These are phyloP conservation scores for Machaerirhynchus nigripectus DNA, from an alignment of 2,113 vertebrate genomes.

Conservation along the genomic window DNA sequence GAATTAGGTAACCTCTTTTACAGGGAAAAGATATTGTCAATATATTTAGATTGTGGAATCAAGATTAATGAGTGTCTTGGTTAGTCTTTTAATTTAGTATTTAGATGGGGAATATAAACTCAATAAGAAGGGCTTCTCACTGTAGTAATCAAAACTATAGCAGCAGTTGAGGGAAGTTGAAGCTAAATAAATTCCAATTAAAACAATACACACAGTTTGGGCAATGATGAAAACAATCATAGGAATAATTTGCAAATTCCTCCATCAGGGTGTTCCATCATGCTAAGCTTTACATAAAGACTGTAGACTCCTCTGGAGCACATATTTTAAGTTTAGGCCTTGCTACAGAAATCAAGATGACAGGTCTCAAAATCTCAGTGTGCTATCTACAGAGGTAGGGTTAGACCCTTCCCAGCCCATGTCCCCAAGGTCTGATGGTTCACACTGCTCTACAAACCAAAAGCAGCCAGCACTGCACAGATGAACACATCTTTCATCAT, in stretches of 20 bases:
- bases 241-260: not conserved
- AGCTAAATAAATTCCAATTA: not conserved
- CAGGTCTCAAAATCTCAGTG: not conserved
- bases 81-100: not conserved
- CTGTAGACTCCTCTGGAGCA: not conserved
- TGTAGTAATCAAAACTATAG: not conserved
- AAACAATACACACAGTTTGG: not conserved
- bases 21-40: not conserved
- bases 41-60: not conserved
- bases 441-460: not conserved
- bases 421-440: not conserved
- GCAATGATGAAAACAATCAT: not conserved
- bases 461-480: not conserved
- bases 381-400: not conserved
- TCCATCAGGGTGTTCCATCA: not conserved
- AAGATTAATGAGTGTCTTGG: not conserved
- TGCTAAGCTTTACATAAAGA: not conserved
- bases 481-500: not conserved
- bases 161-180: not conserved
- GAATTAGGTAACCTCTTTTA: not conserved
- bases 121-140: not conserved
- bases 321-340: not conserved
- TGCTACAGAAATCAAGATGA: not conserved
- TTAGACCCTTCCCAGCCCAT: not conserved
- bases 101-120: not conserved